These are phyloP conservation scores for Drosophila subobscura DNA, from an alignment of 1,140 invertebrate genomes.

Conservation along the genomic window DNA sequence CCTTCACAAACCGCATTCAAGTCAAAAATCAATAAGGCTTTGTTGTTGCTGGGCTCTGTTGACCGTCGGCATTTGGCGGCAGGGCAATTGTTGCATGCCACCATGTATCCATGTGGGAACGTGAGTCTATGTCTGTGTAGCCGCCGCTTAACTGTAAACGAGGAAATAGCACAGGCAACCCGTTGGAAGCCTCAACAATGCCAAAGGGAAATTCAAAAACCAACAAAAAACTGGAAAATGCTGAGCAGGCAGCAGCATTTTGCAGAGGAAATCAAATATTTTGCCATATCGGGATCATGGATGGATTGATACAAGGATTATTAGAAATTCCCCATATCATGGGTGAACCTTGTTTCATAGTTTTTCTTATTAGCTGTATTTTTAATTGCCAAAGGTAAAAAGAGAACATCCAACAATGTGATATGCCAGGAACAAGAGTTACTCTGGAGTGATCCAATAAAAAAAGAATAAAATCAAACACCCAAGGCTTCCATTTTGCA, in stretches of 20 bases:
- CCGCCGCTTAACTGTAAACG: conserved; percentile 41
- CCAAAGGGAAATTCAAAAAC: conserved; percentile 7
- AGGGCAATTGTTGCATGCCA: conserved; percentile 49
- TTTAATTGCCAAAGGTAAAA: too few species aligned
- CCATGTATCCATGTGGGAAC: conserved; percentile 1
- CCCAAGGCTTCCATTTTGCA: too few species aligned
- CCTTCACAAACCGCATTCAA: conserved; percentile 55
- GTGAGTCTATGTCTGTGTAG: conserved; percentile 5
- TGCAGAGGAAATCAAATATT: conserved; percentile 43
- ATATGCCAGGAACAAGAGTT: too few species aligned
- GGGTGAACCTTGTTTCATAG: too few species aligned
- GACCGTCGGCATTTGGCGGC: conserved; percentile 37
- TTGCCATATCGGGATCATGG: conserved; percentile 2
- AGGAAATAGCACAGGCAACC: conserved; percentile 40
- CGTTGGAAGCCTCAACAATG: conserved; percentile 23
- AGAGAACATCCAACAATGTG: too few species aligned
- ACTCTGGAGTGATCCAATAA: too few species aligned
- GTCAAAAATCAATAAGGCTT: conserved; percentile 61
- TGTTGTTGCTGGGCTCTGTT: conserved; percentile 43
- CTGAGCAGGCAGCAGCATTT: conserved; percentile 10
- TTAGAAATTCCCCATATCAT: too few species aligned
- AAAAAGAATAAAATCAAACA: too few species aligned
- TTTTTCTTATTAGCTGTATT: too few species aligned
- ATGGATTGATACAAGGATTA: too few species aligned
- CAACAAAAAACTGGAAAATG: not conserved